Percentiles rank a stretch among this genome's conserved stretches.
phyloP scores from a whole-genome alignment of 2,797 vertebrate species.

The Anabas testudineus region DNA sequence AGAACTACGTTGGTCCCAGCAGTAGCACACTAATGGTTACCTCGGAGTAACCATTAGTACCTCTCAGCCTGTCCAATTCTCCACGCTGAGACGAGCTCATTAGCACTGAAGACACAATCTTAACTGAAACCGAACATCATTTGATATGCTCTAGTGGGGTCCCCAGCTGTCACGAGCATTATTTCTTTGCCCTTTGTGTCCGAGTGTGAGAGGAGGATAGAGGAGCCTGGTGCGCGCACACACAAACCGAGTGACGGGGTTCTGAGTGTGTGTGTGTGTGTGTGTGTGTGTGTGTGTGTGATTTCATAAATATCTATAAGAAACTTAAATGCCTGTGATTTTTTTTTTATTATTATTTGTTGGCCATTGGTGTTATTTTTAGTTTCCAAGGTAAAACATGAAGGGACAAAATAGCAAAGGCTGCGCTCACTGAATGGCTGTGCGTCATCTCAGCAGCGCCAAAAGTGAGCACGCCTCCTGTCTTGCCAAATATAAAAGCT shows the following conservation, averaged over 20 bases:
- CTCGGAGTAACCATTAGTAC: constrained; percentile 37
- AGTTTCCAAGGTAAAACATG: constrained; percentile 51
- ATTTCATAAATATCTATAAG: neutral
- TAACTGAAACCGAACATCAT: neutral
- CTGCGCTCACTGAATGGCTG: constrained; percentile 40
- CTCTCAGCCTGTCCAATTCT: constrained; percentile 26
- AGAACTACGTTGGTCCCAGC: constrained; percentile 17
- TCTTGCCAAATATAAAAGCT: constrained; percentile 71
- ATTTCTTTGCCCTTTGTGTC: neutral
- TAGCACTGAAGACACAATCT: constrained; percentile 21
- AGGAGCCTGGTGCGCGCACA: neutral
- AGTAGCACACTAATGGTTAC: constrained; percentile 6
- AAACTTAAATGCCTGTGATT: neutral
- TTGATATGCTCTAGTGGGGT: neutral
- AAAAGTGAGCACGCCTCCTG: constrained; percentile 61
- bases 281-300: neutral
- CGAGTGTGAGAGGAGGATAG: neutral
- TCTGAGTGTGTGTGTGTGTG: neutral
- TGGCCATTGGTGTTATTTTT: constrained; percentile 5
- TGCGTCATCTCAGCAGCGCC: constrained; percentile 74
- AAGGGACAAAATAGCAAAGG: neutral
- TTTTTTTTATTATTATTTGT: too few species aligned
- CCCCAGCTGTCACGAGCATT: constrained; percentile 16
- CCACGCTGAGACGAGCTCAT: constrained; percentile 33
- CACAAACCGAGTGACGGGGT: neutral